Evolutionary conservation across 1,140 invertebrate species (phyloP).

Genomic region (Charaxes varanes): DNA sequence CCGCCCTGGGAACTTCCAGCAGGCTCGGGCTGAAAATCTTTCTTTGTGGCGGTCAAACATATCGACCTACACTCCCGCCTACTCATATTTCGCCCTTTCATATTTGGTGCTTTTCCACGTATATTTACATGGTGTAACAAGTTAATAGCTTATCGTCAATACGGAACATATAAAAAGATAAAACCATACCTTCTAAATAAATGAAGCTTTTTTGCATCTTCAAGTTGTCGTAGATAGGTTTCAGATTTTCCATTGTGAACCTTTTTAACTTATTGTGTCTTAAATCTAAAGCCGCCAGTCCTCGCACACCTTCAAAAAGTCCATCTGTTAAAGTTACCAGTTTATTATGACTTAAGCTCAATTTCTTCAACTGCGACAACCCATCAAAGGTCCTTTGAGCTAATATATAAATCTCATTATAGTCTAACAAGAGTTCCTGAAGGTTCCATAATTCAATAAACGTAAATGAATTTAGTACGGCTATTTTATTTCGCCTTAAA

Average conservation of each 20-base stretch:
- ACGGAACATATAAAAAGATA: no score
- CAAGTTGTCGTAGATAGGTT: slow-evolving; percentile 84
- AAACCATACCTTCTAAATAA: slow-evolving; percentile 84
- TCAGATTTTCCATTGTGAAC: slow-evolving; percentile 81
- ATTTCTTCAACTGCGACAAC: slow-evolving; percentile 78
- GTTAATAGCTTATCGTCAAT: no score
- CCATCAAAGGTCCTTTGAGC: slow-evolving; percentile 83
- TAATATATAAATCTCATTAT: slow-evolving; percentile 79
- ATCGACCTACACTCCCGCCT: no score
- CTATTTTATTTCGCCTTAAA: slow-evolving; percentile 80
- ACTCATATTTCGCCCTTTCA: no score
- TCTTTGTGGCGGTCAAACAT: no score
- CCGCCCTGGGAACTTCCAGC: no score
- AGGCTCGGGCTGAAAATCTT: no score
- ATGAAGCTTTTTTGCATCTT: slow-evolving; percentile 80
- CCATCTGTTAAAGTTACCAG: slow-evolving; percentile 79
- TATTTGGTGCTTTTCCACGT: no score
- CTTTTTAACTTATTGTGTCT: slow-evolving; percentile 82
- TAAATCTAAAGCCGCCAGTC: slow-evolving; percentile 81
- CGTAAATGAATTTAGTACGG: slow-evolving; percentile 80
- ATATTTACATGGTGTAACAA: no score
- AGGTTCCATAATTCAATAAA: slow-evolving; percentile 84
- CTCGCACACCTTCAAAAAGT: slow-evolving; percentile 79
- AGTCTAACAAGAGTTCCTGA: slow-evolving; percentile 81
- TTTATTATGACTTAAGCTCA: slow-evolving; percentile 83